Base-by-base conservation (phyloP, 2,797 vertebrate genomes). In the Pangasius larnaudii region DNA sequence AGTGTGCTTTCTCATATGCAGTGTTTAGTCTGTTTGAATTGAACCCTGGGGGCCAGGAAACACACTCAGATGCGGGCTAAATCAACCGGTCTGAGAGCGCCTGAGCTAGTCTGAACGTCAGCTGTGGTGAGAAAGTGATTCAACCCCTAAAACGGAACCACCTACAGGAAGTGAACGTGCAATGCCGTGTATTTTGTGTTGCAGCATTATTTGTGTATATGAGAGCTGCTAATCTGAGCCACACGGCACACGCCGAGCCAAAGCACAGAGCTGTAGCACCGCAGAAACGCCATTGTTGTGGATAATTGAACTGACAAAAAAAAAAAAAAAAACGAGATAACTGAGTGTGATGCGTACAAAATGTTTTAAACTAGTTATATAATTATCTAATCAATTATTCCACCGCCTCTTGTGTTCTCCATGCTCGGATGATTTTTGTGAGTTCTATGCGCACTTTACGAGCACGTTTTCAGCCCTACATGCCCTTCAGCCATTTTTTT, bases 301-400 rank as follows among this genome's bases (percentile, higher is more conserved):
- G 81, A 83, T 83, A 67, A 84, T 67, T 33, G 16, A 49, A 61
- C 33, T 42, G 79, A 42, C 33, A 65, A 65, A 39, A 39, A 36
- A 83, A 84, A 42, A 19, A 65, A 65, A 39, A 39, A 36, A 83
- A 84, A 51, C 14, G 36, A 49, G 6, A 51, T 49, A 49, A 30
- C 27, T 30, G 39, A 65, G 49, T 51, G 42, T 13, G 46, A 67
- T 83, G 42, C 61, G 65, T 56, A 36, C 51, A 79, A 58, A 36
- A 56, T 56, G 18, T 58, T 79, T 79, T 36, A 18, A 77, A 30
- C 49, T 77, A 53, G 27, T 51, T 30, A 10, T 79, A 58, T 67
- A 22, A 84, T 67, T 67, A 65, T 10, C n/a, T 63, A 61, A 61
- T 81, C 5, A n/a, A 63, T 84, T 84, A 84, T 84, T 84, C 81